These are phyloP conservation scores for Boulengeromyrus knoepffleri DNA, from an alignment of 2,113 vertebrate genomes.

Conservation along the genomic window DNA sequence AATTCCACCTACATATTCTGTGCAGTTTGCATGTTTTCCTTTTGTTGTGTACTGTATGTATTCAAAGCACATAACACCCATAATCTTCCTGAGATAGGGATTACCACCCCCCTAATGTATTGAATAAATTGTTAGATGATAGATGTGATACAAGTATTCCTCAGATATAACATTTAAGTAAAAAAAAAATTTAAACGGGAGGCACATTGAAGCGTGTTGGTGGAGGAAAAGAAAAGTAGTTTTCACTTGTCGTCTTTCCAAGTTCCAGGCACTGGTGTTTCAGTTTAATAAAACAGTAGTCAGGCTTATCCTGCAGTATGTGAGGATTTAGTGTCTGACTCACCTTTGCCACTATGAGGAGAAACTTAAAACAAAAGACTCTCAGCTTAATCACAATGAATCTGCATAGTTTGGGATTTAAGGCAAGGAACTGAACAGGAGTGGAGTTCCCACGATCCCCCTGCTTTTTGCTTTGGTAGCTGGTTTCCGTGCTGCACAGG, in stretches of 20 bases:
- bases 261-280: constrained; percentile 29
- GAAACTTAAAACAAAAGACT: constrained; percentile 38
- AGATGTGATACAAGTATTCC: not conserved
- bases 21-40: not conserved
- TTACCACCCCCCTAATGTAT: not conserved
- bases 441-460: not conserved
- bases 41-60: not conserved
- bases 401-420: not conserved
- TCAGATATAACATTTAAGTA: not conserved
- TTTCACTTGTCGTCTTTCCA: constrained; percentile 32
- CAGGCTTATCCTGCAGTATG: constrained; percentile 40
- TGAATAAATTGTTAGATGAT: not conserved
- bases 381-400: constrained; percentile 18
- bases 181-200: not conserved
- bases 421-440: not conserved
- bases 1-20: not conserved
- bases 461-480: not conserved
- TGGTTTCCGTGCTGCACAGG: not conserved
- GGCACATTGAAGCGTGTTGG: not conserved
- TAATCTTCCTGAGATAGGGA: not conserved
- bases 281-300: constrained; percentile 50
- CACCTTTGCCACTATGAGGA: constrained; percentile 45
- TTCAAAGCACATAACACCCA: not conserved
- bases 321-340: constrained; percentile 57
- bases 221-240: constrained; percentile 21